Conservation (phyloP, 2,113 vertebrate genomes). For the Leucoraja erinaceus region DNA sequence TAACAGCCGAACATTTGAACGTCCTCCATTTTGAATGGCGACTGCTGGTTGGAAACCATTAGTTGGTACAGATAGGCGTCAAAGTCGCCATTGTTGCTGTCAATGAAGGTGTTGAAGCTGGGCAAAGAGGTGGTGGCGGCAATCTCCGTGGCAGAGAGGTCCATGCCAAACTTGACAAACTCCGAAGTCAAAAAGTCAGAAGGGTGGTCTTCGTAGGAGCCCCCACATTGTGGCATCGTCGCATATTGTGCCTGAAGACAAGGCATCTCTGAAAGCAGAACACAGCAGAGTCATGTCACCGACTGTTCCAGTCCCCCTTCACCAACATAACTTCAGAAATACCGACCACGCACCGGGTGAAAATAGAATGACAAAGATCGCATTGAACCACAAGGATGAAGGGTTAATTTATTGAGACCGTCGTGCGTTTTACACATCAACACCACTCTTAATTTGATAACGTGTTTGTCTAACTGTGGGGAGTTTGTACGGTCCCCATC, state of each 20-base stretch:
- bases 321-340: not conserved
- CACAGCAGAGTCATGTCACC: not conserved
- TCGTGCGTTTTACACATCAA: too few relatives aligned
- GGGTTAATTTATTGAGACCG: not conserved
- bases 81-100: conserved; percentile 66
- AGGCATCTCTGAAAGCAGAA: conserved; percentile 74
- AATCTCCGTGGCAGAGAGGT: conserved; percentile 63
- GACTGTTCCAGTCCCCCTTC: not conserved
- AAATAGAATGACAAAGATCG: not conserved
- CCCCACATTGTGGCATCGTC: conserved; percentile 55
- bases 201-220: conserved; percentile 64
- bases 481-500: too few relatives aligned
- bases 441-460: too few relatives aligned
- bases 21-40: conserved; percentile 74
- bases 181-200: conserved; percentile 71
- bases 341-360: not conserved
- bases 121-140: conserved; percentile 64
- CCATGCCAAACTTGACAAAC: conserved; percentile 68
- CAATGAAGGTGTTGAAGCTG: conserved; percentile 80
- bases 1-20: conserved; percentile 87
- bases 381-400: not conserved
- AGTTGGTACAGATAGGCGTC: conserved; percentile 85
- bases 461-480: too few relatives aligned
- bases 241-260: conserved; percentile 84
- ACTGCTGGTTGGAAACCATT: conserved; percentile 49